phyloP scores from a whole-genome alignment of 1,140 invertebrate genomes.

The Rhagoletis pomonella region DNA sequence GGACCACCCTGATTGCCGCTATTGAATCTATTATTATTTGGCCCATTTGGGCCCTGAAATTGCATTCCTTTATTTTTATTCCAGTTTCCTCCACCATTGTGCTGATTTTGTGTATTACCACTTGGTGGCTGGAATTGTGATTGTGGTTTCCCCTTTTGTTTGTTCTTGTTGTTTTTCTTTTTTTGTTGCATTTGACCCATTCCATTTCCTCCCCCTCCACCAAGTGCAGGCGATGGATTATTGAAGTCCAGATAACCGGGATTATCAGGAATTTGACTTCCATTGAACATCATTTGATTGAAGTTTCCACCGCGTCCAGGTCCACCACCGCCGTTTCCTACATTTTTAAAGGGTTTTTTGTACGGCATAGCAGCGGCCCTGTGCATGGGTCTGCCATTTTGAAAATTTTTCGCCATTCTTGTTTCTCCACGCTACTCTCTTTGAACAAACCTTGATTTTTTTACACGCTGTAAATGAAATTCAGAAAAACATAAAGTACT shows the following conservation, averaged over 20 bases:
- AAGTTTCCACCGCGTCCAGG: constrained; percentile 15
- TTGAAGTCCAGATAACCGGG: constrained; percentile 73
- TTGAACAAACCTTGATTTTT: neutral
- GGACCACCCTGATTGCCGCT: constrained; percentile 56
- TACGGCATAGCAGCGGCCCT: constrained; percentile 54
- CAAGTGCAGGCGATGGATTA: constrained; percentile 60
- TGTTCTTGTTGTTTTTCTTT: constrained; percentile 62
- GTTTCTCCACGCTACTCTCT: constrained; percentile 12
- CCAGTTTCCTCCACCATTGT: constrained; percentile 54
- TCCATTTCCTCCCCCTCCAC: neutral
- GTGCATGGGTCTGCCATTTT: constrained; percentile 57
- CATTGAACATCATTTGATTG: constrained; percentile 57
- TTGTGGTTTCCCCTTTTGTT: constrained; percentile 60
- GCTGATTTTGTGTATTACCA: constrained; percentile 55
- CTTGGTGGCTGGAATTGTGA: constrained; percentile 54
- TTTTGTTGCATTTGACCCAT: constrained; percentile 57
- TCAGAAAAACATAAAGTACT: neutral
- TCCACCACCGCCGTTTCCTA: neutral
- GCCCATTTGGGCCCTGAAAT: constrained; percentile 17
- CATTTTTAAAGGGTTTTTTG: constrained; percentile 52
- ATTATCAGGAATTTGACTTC: constrained; percentile 72
- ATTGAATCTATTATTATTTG: constrained; percentile 53
- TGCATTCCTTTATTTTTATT: constrained; percentile 54
- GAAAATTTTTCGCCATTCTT: constrained; percentile 58
- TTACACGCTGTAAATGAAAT: neutral